These are phyloP conservation scores for Sitta europaea DNA, from an alignment of 2,113 vertebrate species.

Conservation along the genomic window DNA sequence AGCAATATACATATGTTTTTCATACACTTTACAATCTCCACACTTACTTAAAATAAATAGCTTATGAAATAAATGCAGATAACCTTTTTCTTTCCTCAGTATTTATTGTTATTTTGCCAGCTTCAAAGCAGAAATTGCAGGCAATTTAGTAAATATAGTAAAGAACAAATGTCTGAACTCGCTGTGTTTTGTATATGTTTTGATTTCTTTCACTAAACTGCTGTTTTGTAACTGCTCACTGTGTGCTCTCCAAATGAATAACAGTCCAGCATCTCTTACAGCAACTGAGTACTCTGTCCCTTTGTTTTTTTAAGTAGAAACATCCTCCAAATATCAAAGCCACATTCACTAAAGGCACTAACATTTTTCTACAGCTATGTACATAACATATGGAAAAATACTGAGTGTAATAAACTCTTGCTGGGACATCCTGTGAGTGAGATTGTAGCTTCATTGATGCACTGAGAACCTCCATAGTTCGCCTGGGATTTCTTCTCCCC, in stretches of 20 bases:
- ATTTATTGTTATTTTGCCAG: neutral
- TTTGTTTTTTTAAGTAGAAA: conserved; percentile 36
- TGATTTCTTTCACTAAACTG: neutral
- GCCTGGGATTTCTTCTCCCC: neutral
- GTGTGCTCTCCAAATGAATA: neutral
- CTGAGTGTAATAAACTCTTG: neutral
- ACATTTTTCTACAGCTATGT: neutral
- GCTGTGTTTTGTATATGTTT: neutral
- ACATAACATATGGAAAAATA: neutral
- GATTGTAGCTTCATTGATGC: neutral
- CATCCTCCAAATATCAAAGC: conserved; percentile 28
- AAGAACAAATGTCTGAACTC: neutral
- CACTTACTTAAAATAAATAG: conserved; percentile 18
- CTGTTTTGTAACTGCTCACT: neutral
- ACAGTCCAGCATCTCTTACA: neutral
- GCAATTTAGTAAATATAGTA: neutral
- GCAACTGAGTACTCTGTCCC: neutral
- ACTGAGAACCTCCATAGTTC: neutral
- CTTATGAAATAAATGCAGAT: conserved; percentile 29
- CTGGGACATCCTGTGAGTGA: neutral
- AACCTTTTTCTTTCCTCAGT: conserved; percentile 12
- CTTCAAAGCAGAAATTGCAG: neutral
- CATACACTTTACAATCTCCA: neutral
- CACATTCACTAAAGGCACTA: neutral
- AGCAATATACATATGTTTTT: neutral